Conservation (phyloP, 1,140 invertebrate genomes). For the Phortica variegata region DNA sequence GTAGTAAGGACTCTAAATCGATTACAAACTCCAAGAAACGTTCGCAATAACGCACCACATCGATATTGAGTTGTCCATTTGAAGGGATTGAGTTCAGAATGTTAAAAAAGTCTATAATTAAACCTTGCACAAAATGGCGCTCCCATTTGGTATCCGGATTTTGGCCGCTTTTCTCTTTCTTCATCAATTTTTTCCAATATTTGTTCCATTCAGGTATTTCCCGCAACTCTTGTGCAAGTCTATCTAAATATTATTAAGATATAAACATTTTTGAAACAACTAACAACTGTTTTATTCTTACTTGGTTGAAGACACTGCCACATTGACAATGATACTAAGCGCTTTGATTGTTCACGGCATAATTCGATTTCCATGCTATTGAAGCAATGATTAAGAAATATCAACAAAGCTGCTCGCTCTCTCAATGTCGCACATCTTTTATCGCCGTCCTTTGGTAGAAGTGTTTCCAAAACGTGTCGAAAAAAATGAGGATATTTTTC, state of each 20-base stretch:
- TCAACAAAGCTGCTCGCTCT: constrained; percentile 84
- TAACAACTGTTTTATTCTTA: constrained; percentile 56
- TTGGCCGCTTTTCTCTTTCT: constrained; percentile 68
- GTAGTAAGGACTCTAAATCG: constrained; percentile 91
- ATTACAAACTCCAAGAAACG: constrained; percentile 95
- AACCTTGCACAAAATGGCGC: constrained; percentile 77
- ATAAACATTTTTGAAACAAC: no score
- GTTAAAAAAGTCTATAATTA: constrained; percentile 89
- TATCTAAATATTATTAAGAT: no score
- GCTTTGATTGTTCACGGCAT: constrained; percentile 88
- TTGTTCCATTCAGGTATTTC: constrained; percentile 87
- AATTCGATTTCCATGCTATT: constrained; percentile 95
- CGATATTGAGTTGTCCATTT: constrained; percentile 62
- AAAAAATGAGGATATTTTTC: constrained; percentile 88
- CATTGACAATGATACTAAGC: constrained; percentile 89
- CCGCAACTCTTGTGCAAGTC: constrained; percentile 84
- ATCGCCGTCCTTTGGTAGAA: constrained; percentile 21
- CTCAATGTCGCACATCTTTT: constrained; percentile 59
- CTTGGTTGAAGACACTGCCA: constrained; percentile 89
- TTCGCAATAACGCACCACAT: constrained; percentile 82
- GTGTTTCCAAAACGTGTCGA: constrained; percentile 73
- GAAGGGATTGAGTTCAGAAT: constrained; percentile 76
- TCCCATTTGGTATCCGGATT: constrained; percentile 81
- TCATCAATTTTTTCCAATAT: constrained; percentile 87
- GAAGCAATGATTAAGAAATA: constrained; percentile 95